A percentile compares a stretch with the other conserved stretches of the same genome.
phyloP scores from a whole-genome alignment of 2,797 vertebrate species.

The Toxotes lorentzi region DNA sequence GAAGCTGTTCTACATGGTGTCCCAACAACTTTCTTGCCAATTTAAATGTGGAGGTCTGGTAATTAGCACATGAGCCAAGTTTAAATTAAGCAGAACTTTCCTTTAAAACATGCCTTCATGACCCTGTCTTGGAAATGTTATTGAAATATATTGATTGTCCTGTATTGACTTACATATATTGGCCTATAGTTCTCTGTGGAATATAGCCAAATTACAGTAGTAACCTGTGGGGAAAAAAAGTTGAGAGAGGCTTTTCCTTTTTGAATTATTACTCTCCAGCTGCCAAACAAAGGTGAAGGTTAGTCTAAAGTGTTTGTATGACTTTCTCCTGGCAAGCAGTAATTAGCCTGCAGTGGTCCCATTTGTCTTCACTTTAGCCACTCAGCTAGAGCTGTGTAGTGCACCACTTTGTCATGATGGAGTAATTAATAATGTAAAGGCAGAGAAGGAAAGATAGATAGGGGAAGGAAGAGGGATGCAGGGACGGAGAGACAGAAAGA shows the following conservation, averaged over 20 bases:
- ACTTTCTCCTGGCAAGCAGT: conserved; percentile 49
- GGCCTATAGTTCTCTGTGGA: conserved; percentile 28
- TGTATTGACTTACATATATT: conserved; percentile 20
- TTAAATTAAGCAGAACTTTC: background rate
- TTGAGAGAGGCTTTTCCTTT: conserved; percentile 13
- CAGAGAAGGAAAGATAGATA: background rate
- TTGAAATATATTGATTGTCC: background rate
- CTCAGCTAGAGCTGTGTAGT: conserved; percentile 38
- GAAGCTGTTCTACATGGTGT: too few relatives aligned
- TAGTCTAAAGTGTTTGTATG: conserved; percentile 54
- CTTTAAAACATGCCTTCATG: background rate
- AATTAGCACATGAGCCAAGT: too few relatives aligned
- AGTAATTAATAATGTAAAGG: conserved; percentile 66
- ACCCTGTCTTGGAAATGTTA: background rate
- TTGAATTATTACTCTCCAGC: conserved; percentile 36
- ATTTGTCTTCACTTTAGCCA: conserved; percentile 67
- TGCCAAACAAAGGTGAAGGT: conserved; percentile 58
- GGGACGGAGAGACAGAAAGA: background rate
- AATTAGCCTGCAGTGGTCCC: conserved; percentile 60
- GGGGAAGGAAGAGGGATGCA: background rate
- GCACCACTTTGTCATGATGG: conserved; percentile 64
- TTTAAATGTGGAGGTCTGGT: too few relatives aligned
- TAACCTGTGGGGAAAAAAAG: conserved; percentile 23
- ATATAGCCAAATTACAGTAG: conserved; percentile 39
- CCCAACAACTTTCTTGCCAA: too few relatives aligned